These are phyloP conservation scores for Mellilla xanthometata DNA, from an alignment of 2,888 invertebrate genomes.

Conservation along the genomic window DNA sequence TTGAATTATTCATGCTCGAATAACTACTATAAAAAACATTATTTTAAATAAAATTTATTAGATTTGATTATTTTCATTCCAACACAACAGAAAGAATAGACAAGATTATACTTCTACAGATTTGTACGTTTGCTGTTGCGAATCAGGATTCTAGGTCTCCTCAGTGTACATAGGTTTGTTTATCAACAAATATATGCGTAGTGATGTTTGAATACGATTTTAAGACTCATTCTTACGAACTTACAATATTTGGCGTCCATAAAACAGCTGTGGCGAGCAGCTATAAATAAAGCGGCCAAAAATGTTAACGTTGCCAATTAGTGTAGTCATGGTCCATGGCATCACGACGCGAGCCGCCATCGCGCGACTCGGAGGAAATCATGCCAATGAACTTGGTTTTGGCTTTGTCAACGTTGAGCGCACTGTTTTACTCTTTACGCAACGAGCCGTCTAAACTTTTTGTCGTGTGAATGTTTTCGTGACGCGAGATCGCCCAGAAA, in stretches of 20 bases:
- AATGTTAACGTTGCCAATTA: conserved; percentile 49
- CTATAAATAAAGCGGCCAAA: conserved; percentile 30
- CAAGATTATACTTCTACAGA: too few relatives aligned
- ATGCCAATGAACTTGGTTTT: conserved; percentile 75
- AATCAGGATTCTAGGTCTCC: too few relatives aligned
- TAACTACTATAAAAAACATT: neutral
- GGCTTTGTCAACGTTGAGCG: conserved; percentile 52
- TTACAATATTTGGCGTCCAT: conserved; percentile 13
- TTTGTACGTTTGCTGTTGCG: too few relatives aligned
- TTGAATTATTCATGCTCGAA: conserved; percentile 4
- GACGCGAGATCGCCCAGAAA: conserved; percentile 18
- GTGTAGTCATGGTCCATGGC: conserved; percentile 54
- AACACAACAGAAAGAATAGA: too few relatives aligned
- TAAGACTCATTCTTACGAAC: conserved; percentile 10
- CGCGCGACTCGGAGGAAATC: conserved; percentile 47
- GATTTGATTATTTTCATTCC: too few relatives aligned
- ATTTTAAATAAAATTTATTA: too few relatives aligned
- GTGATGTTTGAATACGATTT: conserved; percentile 6
- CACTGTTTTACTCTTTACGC: conserved; percentile 54
- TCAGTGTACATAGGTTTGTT: conserved; percentile 10
- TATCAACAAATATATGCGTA: conserved; percentile 15
- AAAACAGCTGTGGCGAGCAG: conserved; percentile 2
- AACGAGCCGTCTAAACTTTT: conserved; percentile 34
- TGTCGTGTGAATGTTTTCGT: conserved; percentile 6
- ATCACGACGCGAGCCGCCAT: conserved; percentile 50